phyloP scores from a whole-genome alignment of 2,888 invertebrate species.

The Drosophila recens region DNA sequence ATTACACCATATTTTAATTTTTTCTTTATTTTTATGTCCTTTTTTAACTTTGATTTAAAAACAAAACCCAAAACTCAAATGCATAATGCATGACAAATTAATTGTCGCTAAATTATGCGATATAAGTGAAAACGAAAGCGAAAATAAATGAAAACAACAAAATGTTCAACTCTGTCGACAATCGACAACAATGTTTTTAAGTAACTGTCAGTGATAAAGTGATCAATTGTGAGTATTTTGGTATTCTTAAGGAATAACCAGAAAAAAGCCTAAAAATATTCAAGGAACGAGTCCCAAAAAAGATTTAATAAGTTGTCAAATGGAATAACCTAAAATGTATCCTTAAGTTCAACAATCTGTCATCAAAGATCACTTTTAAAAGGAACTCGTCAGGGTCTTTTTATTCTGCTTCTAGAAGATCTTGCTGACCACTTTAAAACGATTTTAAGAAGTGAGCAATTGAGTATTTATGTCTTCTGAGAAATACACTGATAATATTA shows the following conservation, averaged over 20 bases:
- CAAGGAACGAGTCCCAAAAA: background rate
- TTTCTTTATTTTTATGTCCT: slow-evolving; percentile 10
- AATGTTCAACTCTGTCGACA: slow-evolving; percentile 22
- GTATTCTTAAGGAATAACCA: background rate
- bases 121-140: slow-evolving; percentile 46
- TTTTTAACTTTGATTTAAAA: slow-evolving; percentile 1
- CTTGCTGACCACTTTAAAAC: no score
- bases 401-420: no score
- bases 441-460: background rate
- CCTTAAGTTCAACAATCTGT: background rate
- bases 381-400: background rate
- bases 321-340: background rate
- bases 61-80: slow-evolving; percentile 12
- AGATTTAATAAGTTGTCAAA: no score
- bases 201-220: slow-evolving; percentile 10
- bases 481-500: background rate
- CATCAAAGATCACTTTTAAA: background rate
- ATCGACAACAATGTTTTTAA: background rate
- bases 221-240: background rate
- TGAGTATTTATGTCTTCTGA: no score
- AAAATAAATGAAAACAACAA: slow-evolving; percentile 10
- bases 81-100: slow-evolving; percentile 28
- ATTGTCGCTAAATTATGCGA: slow-evolving; percentile 31
- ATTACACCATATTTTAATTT: slow-evolving; percentile 41
- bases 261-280: background rate